These are phyloP conservation scores for Dromius quadrimaculatus DNA, from an alignment of 2,888 invertebrate genomes.

Conservation along the genomic window DNA sequence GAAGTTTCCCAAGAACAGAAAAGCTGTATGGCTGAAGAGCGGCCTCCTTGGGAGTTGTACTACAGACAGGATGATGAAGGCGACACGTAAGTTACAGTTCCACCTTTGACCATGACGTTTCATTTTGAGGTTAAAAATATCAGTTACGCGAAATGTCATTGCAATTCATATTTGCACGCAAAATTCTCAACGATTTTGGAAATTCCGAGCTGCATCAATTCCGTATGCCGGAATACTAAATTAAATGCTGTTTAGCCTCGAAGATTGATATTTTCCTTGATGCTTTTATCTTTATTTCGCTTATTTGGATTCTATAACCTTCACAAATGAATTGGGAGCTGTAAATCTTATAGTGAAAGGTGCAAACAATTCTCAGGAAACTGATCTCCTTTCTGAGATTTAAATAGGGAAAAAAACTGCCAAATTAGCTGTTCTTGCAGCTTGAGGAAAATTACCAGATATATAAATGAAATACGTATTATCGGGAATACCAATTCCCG, in stretches of 20 bases:
- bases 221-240: conserved; percentile 14
- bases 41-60: conserved; percentile 74
- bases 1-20: conserved; percentile 49
- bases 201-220: conserved; percentile 13
- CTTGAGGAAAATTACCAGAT: conserved; percentile 15
- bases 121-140: conserved; percentile 30
- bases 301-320: conserved; percentile 20
- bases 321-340: conserved; percentile 14
- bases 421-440: conserved; percentile 12
- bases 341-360: conserved; percentile 26
- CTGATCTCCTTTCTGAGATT: conserved; percentile 7
- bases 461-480: conserved; percentile 5
- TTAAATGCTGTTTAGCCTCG: conserved; percentile 5
- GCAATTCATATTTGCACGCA: conserved; percentile 16
- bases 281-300: no score
- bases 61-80: conserved; percentile 87
- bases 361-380: conserved; percentile 15
- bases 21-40: conserved; percentile 56
- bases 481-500: conserved; percentile 19
- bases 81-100: conserved; percentile 81
- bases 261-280: not conserved
- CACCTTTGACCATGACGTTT: conserved; percentile 42
- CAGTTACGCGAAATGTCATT: conserved; percentile 44
- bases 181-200: conserved; percentile 2
- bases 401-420: not conserved